Conservation (phyloP, 2,888 invertebrate species). For the Sipunculus nudus region DNA sequence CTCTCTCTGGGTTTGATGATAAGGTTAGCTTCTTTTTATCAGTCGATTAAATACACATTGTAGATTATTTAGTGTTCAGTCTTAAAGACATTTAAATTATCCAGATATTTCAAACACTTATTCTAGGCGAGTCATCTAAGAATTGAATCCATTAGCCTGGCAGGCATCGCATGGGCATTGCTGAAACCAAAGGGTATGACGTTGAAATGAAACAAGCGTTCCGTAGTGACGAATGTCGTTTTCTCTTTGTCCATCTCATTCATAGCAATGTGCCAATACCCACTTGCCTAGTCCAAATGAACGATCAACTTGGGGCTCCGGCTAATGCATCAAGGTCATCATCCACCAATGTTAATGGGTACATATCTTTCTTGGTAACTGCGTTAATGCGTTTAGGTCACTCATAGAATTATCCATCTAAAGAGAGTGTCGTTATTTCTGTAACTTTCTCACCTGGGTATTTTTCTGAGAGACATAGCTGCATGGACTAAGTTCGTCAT, state of each 20-base stretch:
- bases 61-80: not conserved
- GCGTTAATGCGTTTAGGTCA: no score
- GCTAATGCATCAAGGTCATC: not conserved
- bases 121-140: not conserved
- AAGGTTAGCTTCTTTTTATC: not conserved
- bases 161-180: not conserved
- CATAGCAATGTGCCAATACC: slow-evolving; percentile 3
- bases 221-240: not conserved
- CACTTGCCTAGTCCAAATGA: not conserved
- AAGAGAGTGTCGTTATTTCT: no score
- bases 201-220: not conserved
- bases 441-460: no score
- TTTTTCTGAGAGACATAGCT: no score
- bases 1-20: not conserved
- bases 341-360: not conserved
- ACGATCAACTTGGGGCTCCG: not conserved
- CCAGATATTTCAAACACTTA: not conserved
- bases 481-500: no score
- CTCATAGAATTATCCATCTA: no score
- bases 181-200: slow-evolving; percentile 3
- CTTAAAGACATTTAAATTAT: not conserved
- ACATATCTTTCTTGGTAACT: not conserved
- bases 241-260: not conserved
- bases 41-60: not conserved
- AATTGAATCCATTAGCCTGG: not conserved